Conservation (phyloP, 2,797 vertebrate genomes). For the Aeoliscus strigatus region DNA sequence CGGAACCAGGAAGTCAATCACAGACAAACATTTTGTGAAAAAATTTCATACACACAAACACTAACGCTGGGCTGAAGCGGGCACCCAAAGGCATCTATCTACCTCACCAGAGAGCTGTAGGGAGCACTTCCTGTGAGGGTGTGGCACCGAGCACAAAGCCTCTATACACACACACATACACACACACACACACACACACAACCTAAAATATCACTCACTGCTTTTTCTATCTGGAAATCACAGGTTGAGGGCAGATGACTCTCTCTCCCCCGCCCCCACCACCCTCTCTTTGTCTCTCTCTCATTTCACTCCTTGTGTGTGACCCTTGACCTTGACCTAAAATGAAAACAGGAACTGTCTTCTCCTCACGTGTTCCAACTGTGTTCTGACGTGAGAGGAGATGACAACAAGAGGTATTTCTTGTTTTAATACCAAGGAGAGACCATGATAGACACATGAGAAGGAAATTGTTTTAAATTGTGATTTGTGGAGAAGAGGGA, state of each 20-base stretch:
- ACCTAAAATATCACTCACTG: conserved; percentile 58
- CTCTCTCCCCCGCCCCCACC: no score
- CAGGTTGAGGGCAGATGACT: conserved; percentile 9
- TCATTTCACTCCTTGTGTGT: conserved; percentile 20
- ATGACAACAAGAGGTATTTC: no score
- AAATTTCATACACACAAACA: no score
- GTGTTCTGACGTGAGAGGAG: conserved; percentile 3
- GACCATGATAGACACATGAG: no score
- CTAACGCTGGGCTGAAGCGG: conserved; percentile 31
- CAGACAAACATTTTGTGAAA: no score
- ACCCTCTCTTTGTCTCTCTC: no score
- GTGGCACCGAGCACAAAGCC: conserved; percentile 62
- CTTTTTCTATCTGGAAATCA: conserved; percentile 48
- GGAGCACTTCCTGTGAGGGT: conserved; percentile 60
- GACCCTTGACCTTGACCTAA: conserved; percentile 44
- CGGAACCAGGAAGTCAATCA: no score
- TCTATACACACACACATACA: conserved; percentile 42
- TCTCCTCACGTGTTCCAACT: conserved; percentile 20
- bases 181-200: conserved; percentile 17
- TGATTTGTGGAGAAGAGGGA: no score
- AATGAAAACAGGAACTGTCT: conserved; percentile 36
- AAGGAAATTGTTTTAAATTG: no score
- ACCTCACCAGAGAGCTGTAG: conserved; percentile 40
- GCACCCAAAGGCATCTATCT: conserved; percentile 30
- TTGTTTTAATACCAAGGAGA: no score